Percentiles rank a stretch among this genome's conserved stretches.
Evolutionary conservation across 2,888 invertebrate species (phyloP).

Genomic region (Periphyllus acericola): DNA sequence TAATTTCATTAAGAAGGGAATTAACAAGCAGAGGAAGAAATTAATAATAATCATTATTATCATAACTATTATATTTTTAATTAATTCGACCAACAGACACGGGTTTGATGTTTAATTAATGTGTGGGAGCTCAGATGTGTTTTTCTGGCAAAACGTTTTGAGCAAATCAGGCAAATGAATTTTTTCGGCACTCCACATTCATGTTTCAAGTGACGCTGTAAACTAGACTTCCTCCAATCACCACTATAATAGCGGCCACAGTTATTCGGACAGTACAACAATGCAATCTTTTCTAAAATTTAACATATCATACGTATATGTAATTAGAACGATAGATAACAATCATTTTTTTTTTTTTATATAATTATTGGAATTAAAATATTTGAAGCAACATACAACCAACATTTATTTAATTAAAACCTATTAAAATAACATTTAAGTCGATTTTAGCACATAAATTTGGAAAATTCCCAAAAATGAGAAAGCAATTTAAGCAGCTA

Average conservation of each 20-base stretch:
- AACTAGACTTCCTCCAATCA: conserved; percentile 60
- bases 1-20: too few relatives aligned
- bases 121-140: conserved; percentile 54
- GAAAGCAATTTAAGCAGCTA: background rate
- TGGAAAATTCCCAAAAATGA: background rate
- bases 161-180: conserved; percentile 64
- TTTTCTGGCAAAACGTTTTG: conserved; percentile 63
- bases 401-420: background rate
- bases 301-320: background rate
- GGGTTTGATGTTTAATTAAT: conserved; percentile 46
- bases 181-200: conserved; percentile 65
- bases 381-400: background rate
- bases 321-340: background rate
- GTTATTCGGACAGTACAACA: conserved; percentile 62
- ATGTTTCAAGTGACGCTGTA: conserved; percentile 63
- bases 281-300: conserved; percentile 20
- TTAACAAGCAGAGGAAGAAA: too few relatives aligned
- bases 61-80: too few relatives aligned
- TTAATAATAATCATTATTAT: too few relatives aligned
- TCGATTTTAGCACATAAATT: background rate
- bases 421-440: background rate
- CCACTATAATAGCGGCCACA: conserved; percentile 63
- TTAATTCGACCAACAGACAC: conserved; percentile 14
- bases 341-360: background rate
- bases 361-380: background rate